phyloP scores from a whole-genome alignment of 2,888 invertebrate genomes.

The Smittia sp. region DNA sequence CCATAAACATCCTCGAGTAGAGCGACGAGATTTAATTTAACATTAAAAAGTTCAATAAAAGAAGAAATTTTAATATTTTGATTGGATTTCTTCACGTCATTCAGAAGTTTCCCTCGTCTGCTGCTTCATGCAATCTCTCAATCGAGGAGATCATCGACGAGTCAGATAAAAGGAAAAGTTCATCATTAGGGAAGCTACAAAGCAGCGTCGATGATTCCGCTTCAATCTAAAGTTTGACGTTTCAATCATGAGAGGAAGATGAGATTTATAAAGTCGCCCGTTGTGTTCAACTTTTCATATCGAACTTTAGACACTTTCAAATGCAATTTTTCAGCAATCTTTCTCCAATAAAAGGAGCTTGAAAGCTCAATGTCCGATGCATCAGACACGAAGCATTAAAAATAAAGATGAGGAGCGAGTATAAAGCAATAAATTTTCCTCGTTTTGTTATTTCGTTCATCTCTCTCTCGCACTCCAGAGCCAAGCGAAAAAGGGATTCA shows the following conservation, averaged over 20 bases:
- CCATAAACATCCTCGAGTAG: slow-evolving; percentile 3
- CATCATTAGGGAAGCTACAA: slow-evolving; percentile 26
- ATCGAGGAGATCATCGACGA: background rate
- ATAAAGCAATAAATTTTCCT: slow-evolving; percentile 19
- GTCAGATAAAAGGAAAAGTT: slow-evolving; percentile 22
- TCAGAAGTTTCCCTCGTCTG: background rate
- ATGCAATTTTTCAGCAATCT: background rate
- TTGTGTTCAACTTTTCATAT: too few relatives aligned
- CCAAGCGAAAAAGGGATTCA: background rate
- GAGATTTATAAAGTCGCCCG: too few relatives aligned
- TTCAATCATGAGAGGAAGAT: background rate
- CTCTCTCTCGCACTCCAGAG: background rate
- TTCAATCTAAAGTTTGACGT: slow-evolving; percentile 34
- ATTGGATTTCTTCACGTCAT: slow-evolving; percentile 25
- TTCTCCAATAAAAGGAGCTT: slow-evolving; percentile 3
- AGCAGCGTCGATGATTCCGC: background rate
- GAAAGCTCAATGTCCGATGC: slow-evolving; percentile 26
- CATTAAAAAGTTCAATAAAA: slow-evolving; percentile 22
- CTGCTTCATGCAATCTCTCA: background rate
- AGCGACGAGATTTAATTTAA: slow-evolving; percentile 19
- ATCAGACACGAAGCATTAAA: background rate
- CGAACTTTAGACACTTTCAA: background rate
- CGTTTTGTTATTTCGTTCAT: too few relatives aligned
- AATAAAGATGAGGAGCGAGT: background rate
- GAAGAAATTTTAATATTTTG: slow-evolving; percentile 36